Conservation (phyloP, 2,888 invertebrate genomes). For the Synanthedon formicaeformis region DNA sequence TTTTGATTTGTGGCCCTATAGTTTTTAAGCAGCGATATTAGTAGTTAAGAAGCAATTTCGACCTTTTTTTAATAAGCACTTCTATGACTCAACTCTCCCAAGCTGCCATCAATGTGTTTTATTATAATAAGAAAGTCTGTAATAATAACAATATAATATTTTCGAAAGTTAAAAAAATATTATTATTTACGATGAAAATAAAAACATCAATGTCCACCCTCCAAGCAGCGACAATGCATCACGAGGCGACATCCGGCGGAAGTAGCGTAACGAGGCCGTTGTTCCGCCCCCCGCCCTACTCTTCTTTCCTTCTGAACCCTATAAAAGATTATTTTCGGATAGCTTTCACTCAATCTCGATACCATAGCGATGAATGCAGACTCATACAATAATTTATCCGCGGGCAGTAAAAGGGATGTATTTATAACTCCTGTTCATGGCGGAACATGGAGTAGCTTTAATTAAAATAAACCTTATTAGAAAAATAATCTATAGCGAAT, state of each 20-base stretch:
- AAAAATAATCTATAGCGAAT: background rate
- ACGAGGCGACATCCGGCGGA: conserved; percentile 65
- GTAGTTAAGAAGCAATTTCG: no score
- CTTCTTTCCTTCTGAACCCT: conserved; percentile 27
- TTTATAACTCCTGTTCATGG: conserved; percentile 13
- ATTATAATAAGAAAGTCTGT: no score
- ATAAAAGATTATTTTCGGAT: conserved; percentile 48
- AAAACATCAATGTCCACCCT: conserved; percentile 57
- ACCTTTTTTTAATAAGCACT: no score
- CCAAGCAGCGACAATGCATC: conserved; percentile 56
- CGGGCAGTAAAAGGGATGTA: conserved; percentile 28
- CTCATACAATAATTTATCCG: conserved; percentile 55
- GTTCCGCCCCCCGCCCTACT: conserved; percentile 34
- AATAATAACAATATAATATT: background rate
- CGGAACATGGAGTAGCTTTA: background rate
- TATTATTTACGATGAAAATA: conserved; percentile 53
- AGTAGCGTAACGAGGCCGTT: conserved; percentile 65
- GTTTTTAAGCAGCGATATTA: no score
- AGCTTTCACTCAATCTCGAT: conserved; percentile 51
- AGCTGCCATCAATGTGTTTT: no score
- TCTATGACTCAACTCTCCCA: no score
- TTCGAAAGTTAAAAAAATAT: conserved; percentile 10
- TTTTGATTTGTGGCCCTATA: no score
- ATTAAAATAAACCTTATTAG: background rate
- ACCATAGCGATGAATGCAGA: conserved; percentile 57